Conservation (phyloP, 2,797 vertebrate genomes). For the Agapornis canus region DNA sequence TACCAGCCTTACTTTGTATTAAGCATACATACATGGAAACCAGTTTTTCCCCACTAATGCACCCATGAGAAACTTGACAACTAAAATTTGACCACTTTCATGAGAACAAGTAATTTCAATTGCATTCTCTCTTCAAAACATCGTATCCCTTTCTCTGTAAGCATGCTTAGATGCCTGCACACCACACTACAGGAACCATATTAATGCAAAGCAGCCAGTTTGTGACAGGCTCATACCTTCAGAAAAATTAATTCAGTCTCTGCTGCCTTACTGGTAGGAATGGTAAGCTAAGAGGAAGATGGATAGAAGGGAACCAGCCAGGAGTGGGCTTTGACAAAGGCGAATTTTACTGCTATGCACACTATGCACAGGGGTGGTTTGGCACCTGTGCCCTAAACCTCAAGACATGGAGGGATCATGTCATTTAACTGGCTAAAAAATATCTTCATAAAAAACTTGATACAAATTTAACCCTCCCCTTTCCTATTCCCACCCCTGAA, state of each 20-base stretch:
- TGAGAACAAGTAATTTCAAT: accelerated
- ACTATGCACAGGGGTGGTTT: not conserved
- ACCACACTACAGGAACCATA: not conserved
- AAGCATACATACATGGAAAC: accelerated
- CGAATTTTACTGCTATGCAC: not conserved
- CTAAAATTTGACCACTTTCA: not conserved
- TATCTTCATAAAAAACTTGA: not conserved
- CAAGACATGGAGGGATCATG: not conserved
- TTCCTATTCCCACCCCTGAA: not conserved
- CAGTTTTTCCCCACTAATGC: not conserved
- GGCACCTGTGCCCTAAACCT: not conserved
- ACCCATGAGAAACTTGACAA: accelerated
- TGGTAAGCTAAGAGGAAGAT: not conserved
- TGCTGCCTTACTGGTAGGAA: accelerated
- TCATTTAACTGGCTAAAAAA: not conserved
- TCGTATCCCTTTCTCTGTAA: not conserved
- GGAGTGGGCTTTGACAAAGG: not conserved
- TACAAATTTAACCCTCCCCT: not conserved
- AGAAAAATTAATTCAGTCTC: not conserved
- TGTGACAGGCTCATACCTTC: not conserved
- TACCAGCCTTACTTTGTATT: not conserved
- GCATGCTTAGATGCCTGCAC: not conserved
- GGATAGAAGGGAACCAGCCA: not conserved
- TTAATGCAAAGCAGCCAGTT: not conserved
- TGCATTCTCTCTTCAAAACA: not conserved